phyloP scores from a whole-genome alignment of 2,888 invertebrate genomes.

The Sylvicola cinctus region DNA sequence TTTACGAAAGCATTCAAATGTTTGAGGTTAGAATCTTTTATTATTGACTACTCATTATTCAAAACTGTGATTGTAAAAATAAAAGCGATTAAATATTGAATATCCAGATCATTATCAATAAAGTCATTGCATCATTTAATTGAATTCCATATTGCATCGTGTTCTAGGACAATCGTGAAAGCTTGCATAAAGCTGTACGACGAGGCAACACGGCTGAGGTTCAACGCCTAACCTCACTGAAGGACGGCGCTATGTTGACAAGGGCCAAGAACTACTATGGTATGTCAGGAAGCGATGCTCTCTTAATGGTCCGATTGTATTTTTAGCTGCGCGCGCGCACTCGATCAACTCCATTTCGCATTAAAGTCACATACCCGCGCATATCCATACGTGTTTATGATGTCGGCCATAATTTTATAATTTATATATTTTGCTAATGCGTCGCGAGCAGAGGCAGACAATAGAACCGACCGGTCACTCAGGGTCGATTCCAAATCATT shows the following conservation, averaged over 20 bases:
- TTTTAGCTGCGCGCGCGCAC: too few relatives aligned
- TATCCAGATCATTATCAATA: conserved; percentile 1
- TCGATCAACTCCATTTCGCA: too few relatives aligned
- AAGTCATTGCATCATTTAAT: not conserved
- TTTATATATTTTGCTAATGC: too few relatives aligned
- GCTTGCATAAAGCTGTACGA: conserved; percentile 52
- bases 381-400: too few relatives aligned
- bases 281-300: conserved; percentile 8
- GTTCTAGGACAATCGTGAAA: conserved; percentile 49
- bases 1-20: conserved; percentile 48
- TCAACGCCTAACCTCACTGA: conserved; percentile 28
- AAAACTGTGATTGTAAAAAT: conserved; percentile 2
- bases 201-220: conserved; percentile 38
- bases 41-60: not conserved
- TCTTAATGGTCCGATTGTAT: too few relatives aligned
- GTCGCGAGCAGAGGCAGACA: too few relatives aligned
- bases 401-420: too few relatives aligned
- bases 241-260: conserved; percentile 17
- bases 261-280: conserved; percentile 25
- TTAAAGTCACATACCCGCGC: too few relatives aligned
- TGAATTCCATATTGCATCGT: not conserved
- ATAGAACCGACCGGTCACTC: too few relatives aligned
- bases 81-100: not conserved
- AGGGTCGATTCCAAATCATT: too few relatives aligned
- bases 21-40: conserved; percentile 41